A percentile compares a stretch with the other conserved stretches of the same genome.
Conservation (phyloP, 2,888 invertebrate genomes). For the Amphipyra tragopoginis region DNA sequence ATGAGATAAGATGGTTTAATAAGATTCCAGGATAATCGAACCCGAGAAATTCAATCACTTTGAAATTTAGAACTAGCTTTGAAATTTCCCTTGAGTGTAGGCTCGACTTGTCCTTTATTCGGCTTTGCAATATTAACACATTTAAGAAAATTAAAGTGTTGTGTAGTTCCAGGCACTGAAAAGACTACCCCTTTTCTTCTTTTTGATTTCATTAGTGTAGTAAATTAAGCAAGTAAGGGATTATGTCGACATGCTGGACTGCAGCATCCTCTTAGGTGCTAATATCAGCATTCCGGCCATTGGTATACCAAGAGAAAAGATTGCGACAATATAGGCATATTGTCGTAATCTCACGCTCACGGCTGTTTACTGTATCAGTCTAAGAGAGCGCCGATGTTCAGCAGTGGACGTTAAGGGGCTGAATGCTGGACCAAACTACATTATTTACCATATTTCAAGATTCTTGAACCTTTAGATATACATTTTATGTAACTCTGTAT, state of each 20-base stretch:
- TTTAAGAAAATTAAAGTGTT: conserved; percentile 16
- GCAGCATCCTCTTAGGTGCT: too few species aligned
- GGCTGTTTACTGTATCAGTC: too few species aligned
- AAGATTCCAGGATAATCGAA: conserved; percentile 56
- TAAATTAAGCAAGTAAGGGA: conserved; percentile 8
- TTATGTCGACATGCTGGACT: conserved; percentile 6
- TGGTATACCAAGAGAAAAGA: too few species aligned
- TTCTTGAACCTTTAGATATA: too few species aligned
- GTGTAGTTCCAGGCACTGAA: conserved; percentile 7
- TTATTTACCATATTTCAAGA: too few species aligned
- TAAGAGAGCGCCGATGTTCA: too few species aligned
- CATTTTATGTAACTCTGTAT: too few species aligned
- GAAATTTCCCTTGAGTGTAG: conserved; percentile 48
- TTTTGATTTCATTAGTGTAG: conserved; percentile 6
- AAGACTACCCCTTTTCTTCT: neutral
- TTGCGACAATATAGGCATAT: too few species aligned
- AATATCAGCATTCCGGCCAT: too few species aligned
- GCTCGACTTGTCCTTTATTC: conserved; percentile 36
- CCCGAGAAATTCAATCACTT: conserved; percentile 59
- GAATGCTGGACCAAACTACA: too few species aligned
- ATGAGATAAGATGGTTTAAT: conserved; percentile 52
- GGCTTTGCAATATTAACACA: conserved; percentile 15
- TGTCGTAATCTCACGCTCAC: too few species aligned
- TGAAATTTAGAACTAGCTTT: conserved; percentile 55
- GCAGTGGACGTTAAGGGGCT: too few species aligned